Evolutionary conservation across 1,140 invertebrate species (phyloP).

Genomic region (Coenobita brevimanus): DNA sequence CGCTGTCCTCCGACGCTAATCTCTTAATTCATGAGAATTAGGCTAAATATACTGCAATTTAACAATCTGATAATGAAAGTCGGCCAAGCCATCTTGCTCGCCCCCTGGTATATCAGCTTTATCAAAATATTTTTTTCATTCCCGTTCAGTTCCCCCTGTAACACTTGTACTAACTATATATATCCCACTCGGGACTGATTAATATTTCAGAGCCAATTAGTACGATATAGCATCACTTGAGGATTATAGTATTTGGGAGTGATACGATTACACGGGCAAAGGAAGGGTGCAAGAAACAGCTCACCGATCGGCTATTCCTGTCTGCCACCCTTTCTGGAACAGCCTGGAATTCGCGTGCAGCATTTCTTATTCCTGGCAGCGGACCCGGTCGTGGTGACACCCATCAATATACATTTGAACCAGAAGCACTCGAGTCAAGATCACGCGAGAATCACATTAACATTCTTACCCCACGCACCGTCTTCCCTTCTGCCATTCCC

Average conservation of each 20-base stretch:
- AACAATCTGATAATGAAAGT: neutral
- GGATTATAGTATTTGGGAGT: neutral
- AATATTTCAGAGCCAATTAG: neutral
- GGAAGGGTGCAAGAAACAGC: too few species aligned
- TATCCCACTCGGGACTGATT: neutral
- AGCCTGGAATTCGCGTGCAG: slow-evolving; percentile 42
- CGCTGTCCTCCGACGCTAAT: neutral
- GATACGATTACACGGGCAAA: too few species aligned
- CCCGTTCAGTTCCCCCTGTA: neutral
- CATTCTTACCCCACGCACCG: slow-evolving; percentile 25
- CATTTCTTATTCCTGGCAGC: slow-evolving; percentile 35
- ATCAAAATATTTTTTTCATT: neutral
- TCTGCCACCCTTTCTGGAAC: slow-evolving; percentile 30
- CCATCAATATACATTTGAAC: slow-evolving; percentile 49
- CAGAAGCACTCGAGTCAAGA: slow-evolving; percentile 24
- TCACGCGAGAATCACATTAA: slow-evolving; percentile 47
- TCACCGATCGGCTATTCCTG: neutral
- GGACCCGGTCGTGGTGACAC: slow-evolving; percentile 23
- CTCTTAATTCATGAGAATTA: neutral
- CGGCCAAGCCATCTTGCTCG: neutral
- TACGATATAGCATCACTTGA: neutral
- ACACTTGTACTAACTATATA: neutral
- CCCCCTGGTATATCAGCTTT: neutral
- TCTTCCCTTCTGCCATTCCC: neutral
- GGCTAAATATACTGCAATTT: neutral